These are phyloP conservation scores for Podarcis muralis DNA, from an alignment of 2,113 vertebrate genomes.

Conservation along the genomic window DNA sequence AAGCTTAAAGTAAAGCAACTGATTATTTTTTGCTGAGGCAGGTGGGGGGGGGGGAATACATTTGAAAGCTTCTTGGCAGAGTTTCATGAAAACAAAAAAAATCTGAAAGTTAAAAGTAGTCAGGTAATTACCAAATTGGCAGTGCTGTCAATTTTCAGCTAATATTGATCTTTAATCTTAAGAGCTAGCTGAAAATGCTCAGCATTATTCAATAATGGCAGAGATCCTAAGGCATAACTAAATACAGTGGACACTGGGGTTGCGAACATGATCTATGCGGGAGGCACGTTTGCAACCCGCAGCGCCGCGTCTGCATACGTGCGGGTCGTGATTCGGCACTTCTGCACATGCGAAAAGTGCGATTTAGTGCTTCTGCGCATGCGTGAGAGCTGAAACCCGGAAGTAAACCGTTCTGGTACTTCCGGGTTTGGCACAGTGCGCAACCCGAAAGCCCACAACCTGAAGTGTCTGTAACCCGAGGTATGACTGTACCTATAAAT, in stretches of 20 bases:
- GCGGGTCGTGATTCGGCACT: too few relatives aligned
- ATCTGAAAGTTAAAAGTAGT: not conserved
- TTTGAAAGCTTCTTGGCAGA: not conserved
- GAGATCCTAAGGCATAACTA: not conserved
- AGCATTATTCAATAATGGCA: not conserved
- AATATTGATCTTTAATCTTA: not conserved
- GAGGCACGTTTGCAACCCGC: too few relatives aligned
- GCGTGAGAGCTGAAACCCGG: too few relatives aligned
- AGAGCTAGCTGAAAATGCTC: not conserved
- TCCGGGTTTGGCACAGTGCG: too few relatives aligned
- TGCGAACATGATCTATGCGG: too few relatives aligned
- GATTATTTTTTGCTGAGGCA: not conserved
- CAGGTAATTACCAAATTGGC: not conserved
- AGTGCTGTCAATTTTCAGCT: not conserved
- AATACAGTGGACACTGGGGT: not conserved
- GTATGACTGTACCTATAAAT: not conserved
- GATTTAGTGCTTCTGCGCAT: too few relatives aligned
- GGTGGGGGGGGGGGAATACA: not conserved
- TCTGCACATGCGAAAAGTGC: too few relatives aligned
- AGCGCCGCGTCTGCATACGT: too few relatives aligned
- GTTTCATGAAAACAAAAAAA: not conserved
- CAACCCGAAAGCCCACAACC: too few relatives aligned
- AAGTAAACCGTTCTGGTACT: too few relatives aligned
- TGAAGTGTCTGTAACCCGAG: too few relatives aligned
- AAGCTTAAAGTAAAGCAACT: not conserved